Evolutionary conservation across 2,888 invertebrate species (phyloP), one percentile per base, ranked within the genome.

Genomic region (Platypus cylindrus): DNA sequence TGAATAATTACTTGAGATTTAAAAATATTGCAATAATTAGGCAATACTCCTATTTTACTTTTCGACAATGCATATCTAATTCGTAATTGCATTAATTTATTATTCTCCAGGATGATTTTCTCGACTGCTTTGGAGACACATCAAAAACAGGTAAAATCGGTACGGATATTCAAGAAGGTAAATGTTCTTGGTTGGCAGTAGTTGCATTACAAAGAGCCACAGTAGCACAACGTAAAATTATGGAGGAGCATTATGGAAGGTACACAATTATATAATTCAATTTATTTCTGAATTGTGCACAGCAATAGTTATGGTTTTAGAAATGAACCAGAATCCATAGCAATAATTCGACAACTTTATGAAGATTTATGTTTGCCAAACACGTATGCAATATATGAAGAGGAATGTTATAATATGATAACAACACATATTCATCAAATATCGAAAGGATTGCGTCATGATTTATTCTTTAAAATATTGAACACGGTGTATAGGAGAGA

Each of bases 171-270:
- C 74, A 82, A 62, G 91, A 94, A 48, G 93, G 93, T 18, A 97
- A 95, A 64, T 97, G 95, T 62, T 78, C 90, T 0, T 98, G 97
- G 97, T 65, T 94, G 18, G 77, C 86, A 2, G 86, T 93, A 1
- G 81, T 85, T 1, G 93, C 93, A 7, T 65, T 93, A 41, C 82
- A 89, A 58, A 70, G 81, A 34, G 83, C 80, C 1, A 73, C 71
- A 28, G 67, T 74, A 0, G 64, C 71, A 3, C 87, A 90, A 53
- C 71, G 70, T 44, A 68, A 75, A 51, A 65, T 83, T 17, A 71
- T 89, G 66, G 68, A 77, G 52, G 75, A 83, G 40, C 75, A 79
- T 57, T 91, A 89, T 52, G 89, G 86, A 8, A 63, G 65, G 28
- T 58, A 67, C n/a, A n/a, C n/a, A n/a, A n/a, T n/a, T n/a, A n/a